Evolutionary conservation across 1,140 invertebrate genomes (phyloP).

Genomic region (Sycophaga agraensis): DNA sequence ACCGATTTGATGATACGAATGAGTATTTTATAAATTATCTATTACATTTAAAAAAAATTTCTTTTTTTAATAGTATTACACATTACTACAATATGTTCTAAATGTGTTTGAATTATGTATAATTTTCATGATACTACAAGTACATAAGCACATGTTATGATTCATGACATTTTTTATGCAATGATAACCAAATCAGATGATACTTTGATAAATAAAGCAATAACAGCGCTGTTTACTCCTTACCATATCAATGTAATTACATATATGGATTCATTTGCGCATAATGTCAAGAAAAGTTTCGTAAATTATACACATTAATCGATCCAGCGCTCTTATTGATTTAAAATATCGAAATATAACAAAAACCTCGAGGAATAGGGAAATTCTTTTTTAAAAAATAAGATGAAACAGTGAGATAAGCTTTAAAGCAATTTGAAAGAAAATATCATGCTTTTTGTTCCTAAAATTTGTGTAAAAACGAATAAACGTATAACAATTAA

Average conservation of each 20-base stretch:
- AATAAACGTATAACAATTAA: constrained; percentile 21
- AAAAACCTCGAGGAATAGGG: not conserved
- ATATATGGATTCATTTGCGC: too few species aligned
- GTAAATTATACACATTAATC: not conserved
- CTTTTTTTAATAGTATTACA: too few species aligned
- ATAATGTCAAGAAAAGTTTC: too few species aligned
- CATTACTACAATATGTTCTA: too few species aligned
- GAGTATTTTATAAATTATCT: too few species aligned
- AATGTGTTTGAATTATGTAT: too few species aligned
- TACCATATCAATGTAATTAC: too few species aligned
- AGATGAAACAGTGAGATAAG: constrained; percentile 27
- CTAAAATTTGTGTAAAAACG: constrained; percentile 12
- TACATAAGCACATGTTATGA: constrained; percentile 6
- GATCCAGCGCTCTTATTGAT: constrained; percentile 7
- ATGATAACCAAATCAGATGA: too few species aligned
- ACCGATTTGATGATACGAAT: too few species aligned
- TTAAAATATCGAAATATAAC: not conserved
- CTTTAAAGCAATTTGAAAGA: constrained; percentile 30
- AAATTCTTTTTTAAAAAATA: constrained; percentile 5
- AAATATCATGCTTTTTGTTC: constrained; percentile 25
- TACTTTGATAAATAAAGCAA: too few species aligned
- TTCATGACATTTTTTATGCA: not conserved
- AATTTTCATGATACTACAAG: constrained; percentile 3
- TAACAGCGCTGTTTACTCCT: too few species aligned
- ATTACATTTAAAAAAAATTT: too few species aligned